These are phyloP conservation scores for Caenorhabditis sulstoni DNA, from an alignment of 2,888 invertebrate species.

Conservation along the genomic window DNA sequence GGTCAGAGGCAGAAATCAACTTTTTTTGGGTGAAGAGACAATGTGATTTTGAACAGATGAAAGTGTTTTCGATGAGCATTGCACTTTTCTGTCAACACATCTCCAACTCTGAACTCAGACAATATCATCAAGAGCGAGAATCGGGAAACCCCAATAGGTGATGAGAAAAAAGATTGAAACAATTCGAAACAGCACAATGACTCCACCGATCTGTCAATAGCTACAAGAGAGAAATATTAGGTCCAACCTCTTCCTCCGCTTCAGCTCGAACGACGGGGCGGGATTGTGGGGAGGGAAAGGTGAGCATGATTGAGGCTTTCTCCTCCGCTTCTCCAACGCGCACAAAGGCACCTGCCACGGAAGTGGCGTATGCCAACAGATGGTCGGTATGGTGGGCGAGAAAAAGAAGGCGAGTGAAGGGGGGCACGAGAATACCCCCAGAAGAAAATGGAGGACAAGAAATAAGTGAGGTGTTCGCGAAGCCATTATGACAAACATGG, in stretches of 20 bases:
- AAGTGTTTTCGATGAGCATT: too few relatives aligned
- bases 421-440: too few relatives aligned
- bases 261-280: not conserved
- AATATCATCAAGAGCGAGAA: not conserved
- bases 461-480: constrained; percentile 55
- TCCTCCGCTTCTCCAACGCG: constrained; percentile 14
- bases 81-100: too few relatives aligned
- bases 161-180: not conserved
- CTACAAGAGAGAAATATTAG: constrained; percentile 15
- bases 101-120: too few relatives aligned
- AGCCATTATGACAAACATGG: constrained; percentile 46
- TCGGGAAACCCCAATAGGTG: not conserved
- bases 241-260: not conserved
- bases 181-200: too few relatives aligned
- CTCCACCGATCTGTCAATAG: not conserved
- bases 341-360: constrained; percentile 64
- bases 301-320: constrained; percentile 38
- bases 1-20: too few relatives aligned
- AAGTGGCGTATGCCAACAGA: constrained; percentile 63
- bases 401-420: constrained; percentile 48
- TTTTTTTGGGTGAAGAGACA: too few relatives aligned
- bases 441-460: constrained; percentile 26
- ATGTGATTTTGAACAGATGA: too few relatives aligned
- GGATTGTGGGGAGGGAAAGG: constrained; percentile 20
- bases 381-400: constrained; percentile 60